phyloP scores from a whole-genome alignment of 1,140 invertebrate genomes.

The Brachionus koreanus region DNA sequence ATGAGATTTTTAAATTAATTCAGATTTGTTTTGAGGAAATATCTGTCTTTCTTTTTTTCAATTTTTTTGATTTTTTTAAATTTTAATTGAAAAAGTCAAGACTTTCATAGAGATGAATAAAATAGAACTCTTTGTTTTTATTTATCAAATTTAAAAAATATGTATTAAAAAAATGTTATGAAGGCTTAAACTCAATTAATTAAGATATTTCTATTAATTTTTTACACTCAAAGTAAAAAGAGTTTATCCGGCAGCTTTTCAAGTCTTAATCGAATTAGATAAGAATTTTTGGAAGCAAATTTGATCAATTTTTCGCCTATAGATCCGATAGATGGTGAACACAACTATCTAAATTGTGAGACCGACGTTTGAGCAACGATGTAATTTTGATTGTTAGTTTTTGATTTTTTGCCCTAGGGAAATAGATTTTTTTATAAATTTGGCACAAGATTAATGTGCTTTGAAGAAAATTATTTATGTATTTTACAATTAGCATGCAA shows the following conservation, averaged over 20 bases:
- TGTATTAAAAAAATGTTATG: no score
- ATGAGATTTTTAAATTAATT: background rate
- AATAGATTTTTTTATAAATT: conserved; percentile 3
- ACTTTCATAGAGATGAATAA: no score
- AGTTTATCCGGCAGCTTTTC: background rate
- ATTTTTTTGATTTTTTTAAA: no score
- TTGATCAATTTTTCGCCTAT: background rate
- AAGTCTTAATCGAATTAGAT: background rate
- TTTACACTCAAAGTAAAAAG: no score
- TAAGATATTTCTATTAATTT: no score
- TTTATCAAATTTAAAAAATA: no score
- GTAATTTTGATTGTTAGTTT: background rate
- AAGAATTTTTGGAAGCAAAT: background rate
- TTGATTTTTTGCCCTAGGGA: background rate
- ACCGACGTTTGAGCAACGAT: conserved; percentile 10
- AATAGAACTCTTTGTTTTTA: no score
- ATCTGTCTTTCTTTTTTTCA: no score
- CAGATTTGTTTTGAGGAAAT: no score
- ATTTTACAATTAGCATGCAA: background rate
- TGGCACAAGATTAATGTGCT: background rate
- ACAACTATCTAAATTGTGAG: conserved; percentile 24
- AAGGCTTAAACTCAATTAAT: no score
- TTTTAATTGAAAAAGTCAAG: no score
- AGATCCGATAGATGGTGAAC: conserved; percentile 12
- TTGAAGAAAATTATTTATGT: background rate